Evolutionary conservation across 1,140 invertebrate species (phyloP), one percentile per base, ranked within the genome.

Genomic region (Homalodisca vitripennis): DNA sequence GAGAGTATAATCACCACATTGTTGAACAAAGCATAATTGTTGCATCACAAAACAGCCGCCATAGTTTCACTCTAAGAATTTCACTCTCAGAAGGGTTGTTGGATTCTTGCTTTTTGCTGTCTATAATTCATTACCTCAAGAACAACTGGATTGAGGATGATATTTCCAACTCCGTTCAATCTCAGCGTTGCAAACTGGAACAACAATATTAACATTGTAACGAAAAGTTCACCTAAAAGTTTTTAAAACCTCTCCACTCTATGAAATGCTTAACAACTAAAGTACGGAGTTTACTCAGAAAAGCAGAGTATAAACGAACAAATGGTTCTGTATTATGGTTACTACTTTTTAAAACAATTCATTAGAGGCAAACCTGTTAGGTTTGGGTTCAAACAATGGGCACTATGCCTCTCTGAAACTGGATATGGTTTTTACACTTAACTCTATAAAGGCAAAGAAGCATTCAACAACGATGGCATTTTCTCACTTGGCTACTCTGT

Each of bases 331-430:
- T 76, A 72, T 71, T 71, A 72, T 66, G 71, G 68, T 46, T 24
- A 62, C 20, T 66, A 72, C 46, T 64, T 53, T 30, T 31, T 31
- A 2, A 72, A 72, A 67, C 65, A 72, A 27, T 72, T 66, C 46
- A 70, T 74, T 70, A 31, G 70, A 71, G 69, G 47, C 66, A 75
- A 73, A 72, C 66, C 72, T 71, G 66, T 73, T 17, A 30, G 62
- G 17, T 73, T 73, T 26, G 67, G 70, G 1, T 71, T 69, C 32
- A 73, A 73, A 53, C 41, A 46, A 64, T 71, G 62, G 67, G 32
- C 53, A 29, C 6, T 71, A 41, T 70, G 68, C 34, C 67, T 12
- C 67, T 20, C 13, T 55, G 32, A 62, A 41, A 46, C 27, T 32
- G 62, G 71, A 20, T 71, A 73, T 47, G 20, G 71, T 22, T 41